These are phyloP conservation scores for Amphiprion percula DNA, from an alignment of 2,113 vertebrate genomes.

Conservation along the genomic window DNA sequence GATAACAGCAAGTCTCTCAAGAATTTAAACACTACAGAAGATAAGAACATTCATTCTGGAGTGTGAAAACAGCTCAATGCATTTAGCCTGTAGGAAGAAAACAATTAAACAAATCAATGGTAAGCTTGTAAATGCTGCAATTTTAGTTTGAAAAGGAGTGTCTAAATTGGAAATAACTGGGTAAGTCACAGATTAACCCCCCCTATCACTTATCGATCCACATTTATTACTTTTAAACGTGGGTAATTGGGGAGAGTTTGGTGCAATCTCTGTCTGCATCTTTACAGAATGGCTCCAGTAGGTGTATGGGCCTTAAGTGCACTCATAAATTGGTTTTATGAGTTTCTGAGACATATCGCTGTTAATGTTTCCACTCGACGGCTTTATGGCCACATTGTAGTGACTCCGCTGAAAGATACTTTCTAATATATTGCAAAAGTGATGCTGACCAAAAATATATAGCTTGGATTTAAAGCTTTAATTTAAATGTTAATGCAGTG, in stretches of 20 bases:
- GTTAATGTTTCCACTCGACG: slow-evolving; percentile 84
- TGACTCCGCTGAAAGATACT: slow-evolving; percentile 66
- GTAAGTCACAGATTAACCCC: slow-evolving; percentile 67
- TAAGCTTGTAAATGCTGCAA: slow-evolving; percentile 67
- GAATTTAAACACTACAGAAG: slow-evolving; percentile 45
- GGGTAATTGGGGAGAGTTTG: slow-evolving; percentile 77
- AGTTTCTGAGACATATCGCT: slow-evolving; percentile 82
- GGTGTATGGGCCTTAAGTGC: slow-evolving; percentile 81
- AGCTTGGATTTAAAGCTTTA: slow-evolving; percentile 46
- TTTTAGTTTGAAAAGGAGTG: slow-evolving; percentile 66
- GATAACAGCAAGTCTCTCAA: slow-evolving; percentile 34
- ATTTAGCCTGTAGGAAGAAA: slow-evolving; percentile 67
- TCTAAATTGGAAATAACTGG: slow-evolving; percentile 70
- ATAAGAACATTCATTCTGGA: slow-evolving; percentile 39
- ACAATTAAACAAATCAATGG: slow-evolving; percentile 73
- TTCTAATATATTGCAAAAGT: slow-evolving; percentile 75
- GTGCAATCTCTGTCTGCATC: slow-evolving; percentile 81
- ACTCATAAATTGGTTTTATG: slow-evolving; percentile 86
- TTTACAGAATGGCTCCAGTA: slow-evolving; percentile 81
- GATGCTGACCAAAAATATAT: slow-evolving; percentile 67
- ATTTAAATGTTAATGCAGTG: slow-evolving; percentile 39
- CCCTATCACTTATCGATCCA: slow-evolving; percentile 78
- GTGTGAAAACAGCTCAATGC: slow-evolving; percentile 45
- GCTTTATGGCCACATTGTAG: slow-evolving; percentile 83
- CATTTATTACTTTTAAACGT: slow-evolving; percentile 82